These are phyloP conservation scores for Phyllostomus discolor DNA, from an alignment of 2,113 vertebrate species.

Conservation along the genomic window DNA sequence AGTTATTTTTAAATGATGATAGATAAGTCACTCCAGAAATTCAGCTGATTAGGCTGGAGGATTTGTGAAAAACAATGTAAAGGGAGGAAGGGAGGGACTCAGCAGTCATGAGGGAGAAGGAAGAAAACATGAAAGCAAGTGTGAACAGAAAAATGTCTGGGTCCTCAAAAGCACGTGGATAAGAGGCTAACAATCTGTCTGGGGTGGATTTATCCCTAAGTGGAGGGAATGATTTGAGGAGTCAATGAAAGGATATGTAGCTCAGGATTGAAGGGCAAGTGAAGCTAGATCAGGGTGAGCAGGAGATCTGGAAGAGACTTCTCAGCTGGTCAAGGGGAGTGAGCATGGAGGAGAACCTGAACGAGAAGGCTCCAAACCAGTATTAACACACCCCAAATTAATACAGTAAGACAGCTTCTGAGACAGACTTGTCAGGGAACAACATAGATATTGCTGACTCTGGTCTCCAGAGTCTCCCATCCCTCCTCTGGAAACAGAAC, in stretches of 20 bases:
- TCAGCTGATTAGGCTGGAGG: neutral
- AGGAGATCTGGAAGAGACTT: neutral
- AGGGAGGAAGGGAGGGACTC: neutral
- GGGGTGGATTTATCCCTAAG: neutral
- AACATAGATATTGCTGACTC: no score
- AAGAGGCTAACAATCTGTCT: neutral
- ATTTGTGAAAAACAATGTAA: neutral
- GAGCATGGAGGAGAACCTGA: neutral
- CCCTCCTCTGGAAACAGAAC: neutral
- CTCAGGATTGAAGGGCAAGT: neutral
- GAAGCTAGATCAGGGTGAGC: neutral
- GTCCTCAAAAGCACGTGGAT: neutral
- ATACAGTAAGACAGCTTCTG: neutral
- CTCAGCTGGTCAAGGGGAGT: neutral
- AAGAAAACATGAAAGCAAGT: neutral
- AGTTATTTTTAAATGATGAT: conserved; percentile 34
- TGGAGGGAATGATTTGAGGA: neutral
- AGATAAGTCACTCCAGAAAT: neutral
- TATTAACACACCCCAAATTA: neutral
- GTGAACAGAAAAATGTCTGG: neutral
- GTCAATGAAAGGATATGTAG: neutral
- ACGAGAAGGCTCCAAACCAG: neutral
- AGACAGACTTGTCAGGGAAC: neutral
- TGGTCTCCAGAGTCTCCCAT: neutral
- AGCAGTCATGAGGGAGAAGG: neutral